phyloP scores from a whole-genome alignment of 2,888 invertebrate species.

The Nemurella pictetii region DNA sequence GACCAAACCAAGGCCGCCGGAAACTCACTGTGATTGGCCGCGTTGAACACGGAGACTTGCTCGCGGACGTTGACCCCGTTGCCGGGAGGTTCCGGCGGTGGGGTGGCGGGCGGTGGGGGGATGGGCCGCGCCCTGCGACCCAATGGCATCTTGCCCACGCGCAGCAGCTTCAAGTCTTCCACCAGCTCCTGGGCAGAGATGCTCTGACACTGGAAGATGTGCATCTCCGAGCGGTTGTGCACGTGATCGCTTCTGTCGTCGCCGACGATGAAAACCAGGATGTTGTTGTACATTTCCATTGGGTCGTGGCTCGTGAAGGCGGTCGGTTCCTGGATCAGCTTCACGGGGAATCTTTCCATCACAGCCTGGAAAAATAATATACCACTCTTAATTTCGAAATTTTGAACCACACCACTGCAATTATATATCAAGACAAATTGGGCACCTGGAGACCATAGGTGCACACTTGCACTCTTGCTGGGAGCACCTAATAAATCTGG shows the following conservation, averaged over 20 bases:
- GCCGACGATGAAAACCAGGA: slow-evolving; percentile 93
- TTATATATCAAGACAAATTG: too few species aligned
- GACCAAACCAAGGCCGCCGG: too few species aligned
- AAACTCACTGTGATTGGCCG: slow-evolving; percentile 48
- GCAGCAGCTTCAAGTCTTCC: slow-evolving; percentile 75
- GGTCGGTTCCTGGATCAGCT: slow-evolving; percentile 92
- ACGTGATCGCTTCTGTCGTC: slow-evolving; percentile 57
- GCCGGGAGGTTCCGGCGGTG: slow-evolving; percentile 62
- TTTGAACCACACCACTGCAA: too few species aligned
- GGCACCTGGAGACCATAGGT: too few species aligned
- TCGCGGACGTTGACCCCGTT: slow-evolving; percentile 58
- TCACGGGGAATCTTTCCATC: slow-evolving; percentile 94
- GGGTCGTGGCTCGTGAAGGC: slow-evolving; percentile 96
- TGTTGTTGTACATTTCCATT: slow-evolving; percentile 97
- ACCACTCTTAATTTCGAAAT: too few species aligned
- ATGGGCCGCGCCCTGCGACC: slow-evolving; percentile 45
- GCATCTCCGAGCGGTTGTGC: slow-evolving; percentile 85
- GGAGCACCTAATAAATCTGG: too few species aligned
- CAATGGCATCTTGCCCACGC: slow-evolving; percentile 62
- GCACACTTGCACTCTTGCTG: too few species aligned
- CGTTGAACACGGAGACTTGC: slow-evolving; percentile 56
- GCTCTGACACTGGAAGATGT: slow-evolving; percentile 91
- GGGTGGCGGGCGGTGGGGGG: slow-evolving; percentile 62
- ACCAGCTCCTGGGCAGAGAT: slow-evolving; percentile 82
- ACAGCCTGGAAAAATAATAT: slow-evolving; percentile 77